A percentile compares a stretch with the other conserved stretches of the same genome.
phyloP scores from a whole-genome alignment of 1,140 invertebrate species.

The Ylistrum balloti region DNA sequence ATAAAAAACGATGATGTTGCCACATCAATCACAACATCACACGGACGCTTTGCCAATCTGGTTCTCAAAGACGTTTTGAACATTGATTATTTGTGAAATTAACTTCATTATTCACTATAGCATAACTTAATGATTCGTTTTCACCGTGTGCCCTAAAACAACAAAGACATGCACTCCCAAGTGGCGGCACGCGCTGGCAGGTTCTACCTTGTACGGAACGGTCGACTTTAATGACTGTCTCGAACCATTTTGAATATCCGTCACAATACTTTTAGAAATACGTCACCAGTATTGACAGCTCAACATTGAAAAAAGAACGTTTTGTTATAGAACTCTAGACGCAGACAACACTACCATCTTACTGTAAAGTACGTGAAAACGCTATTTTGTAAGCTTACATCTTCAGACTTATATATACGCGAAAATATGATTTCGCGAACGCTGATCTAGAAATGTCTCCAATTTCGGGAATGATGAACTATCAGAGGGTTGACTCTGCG shows the following conservation, averaged over 20 bases:
- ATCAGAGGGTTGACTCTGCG: too few relatives aligned
- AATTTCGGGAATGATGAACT: too few relatives aligned
- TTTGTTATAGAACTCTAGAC: too few relatives aligned
- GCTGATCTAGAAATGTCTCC: too few relatives aligned
- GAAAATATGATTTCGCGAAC: too few relatives aligned
- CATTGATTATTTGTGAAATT: conserved; percentile 36
- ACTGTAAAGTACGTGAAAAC: too few relatives aligned
- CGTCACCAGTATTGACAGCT: conserved; percentile 3
- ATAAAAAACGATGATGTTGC: too few relatives aligned
- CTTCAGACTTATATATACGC: too few relatives aligned
- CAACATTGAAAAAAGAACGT: background rate
- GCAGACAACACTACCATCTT: too few relatives aligned
- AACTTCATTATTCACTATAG: conserved; percentile 26
- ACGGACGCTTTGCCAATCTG: conserved; percentile 10
- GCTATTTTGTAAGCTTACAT: too few relatives aligned
- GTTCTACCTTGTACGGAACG: background rate
- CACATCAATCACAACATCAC: background rate
- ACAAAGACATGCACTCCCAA: conserved; percentile 2
- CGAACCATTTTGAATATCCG: background rate
- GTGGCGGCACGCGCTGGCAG: background rate
- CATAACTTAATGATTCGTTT: conserved; percentile 20
- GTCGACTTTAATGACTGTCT: conserved; percentile 10
- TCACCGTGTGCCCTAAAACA: background rate
- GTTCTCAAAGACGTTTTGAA: background rate
- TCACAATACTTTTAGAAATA: background rate